Conservation (phyloP, 30 jellyfish, hydroid and myxozoan species). For the Pelagia noctiluca region DNA sequence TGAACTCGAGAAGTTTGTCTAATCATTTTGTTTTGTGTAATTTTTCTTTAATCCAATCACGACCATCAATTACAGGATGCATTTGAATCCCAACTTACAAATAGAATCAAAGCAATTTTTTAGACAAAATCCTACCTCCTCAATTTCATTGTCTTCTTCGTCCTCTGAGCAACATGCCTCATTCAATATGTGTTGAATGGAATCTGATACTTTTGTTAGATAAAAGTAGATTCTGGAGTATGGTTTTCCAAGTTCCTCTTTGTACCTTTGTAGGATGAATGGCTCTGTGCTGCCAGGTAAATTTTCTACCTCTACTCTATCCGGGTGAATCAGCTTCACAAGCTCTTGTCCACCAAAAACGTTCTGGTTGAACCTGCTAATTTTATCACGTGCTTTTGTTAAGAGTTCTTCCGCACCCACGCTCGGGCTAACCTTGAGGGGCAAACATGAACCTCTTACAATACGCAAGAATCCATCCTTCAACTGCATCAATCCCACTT, state of each 20-base stretch:
- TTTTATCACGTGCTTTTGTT: conserved; percentile 39
- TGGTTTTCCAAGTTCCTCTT: conserved; percentile 48
- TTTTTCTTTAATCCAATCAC: neutral
- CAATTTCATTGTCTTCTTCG: neutral
- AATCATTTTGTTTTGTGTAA: no score
- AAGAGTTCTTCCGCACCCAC: conserved; percentile 21
- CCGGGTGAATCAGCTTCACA: conserved; percentile 1
- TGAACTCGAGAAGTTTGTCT: no score
- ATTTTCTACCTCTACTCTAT: conserved; percentile 18
- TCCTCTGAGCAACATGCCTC: conserved; percentile 15
- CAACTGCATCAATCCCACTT: conserved; percentile 7
- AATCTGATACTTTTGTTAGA: conserved; percentile 1
- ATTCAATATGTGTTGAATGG: neutral
- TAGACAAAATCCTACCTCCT: conserved; percentile 1
- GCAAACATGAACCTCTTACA: conserved; percentile 22
- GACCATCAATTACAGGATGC: neutral
- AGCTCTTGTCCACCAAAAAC: neutral
- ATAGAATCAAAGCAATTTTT: neutral
- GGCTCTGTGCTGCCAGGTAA: conserved; percentile 43
- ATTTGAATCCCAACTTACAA: conserved; percentile 2
- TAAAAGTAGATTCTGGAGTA: neutral
- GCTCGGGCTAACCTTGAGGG: conserved; percentile 29
- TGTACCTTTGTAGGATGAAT: conserved; percentile 18
- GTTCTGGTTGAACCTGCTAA: conserved; percentile 34
- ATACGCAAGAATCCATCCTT: conserved; percentile 17